phyloP scores from a whole-genome alignment of 2,797 vertebrate genomes.

The Basileuterus tristriatus region DNA sequence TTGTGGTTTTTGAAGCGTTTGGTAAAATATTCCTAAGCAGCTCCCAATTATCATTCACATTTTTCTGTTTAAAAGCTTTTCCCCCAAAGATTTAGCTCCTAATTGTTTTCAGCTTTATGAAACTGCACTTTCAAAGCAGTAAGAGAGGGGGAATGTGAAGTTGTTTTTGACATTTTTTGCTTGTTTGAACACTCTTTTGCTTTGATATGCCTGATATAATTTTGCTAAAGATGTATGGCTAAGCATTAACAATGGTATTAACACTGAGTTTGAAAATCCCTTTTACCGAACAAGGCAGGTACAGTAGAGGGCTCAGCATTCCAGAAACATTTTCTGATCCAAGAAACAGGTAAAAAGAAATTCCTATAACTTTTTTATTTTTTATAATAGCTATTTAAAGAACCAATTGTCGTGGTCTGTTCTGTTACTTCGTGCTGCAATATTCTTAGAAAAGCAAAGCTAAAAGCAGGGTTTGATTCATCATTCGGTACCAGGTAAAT shows the following conservation, averaged over 20 bases:
- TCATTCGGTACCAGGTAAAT: not conserved
- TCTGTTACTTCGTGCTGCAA: not conserved
- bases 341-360: not conserved
- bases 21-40: slow-evolving; percentile 29
- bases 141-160: not conserved
- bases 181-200: not conserved
- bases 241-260: not conserved
- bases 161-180: not conserved
- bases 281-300: not conserved
- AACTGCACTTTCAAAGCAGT: not conserved
- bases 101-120: slow-evolving; percentile 43
- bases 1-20: slow-evolving; percentile 14
- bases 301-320: not conserved
- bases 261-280: not conserved
- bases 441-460: not conserved
- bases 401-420: not conserved
- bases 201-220: not conserved
- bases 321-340: not conserved
- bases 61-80: slow-evolving; percentile 52
- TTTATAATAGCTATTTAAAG: not conserved
- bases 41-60: slow-evolving; percentile 49
- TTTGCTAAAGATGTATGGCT: not conserved
- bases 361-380: not conserved
- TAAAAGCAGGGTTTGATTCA: not conserved
- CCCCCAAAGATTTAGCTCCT: slow-evolving; percentile 24